A percentile compares a stretch with the other conserved stretches of the same genome.
Evolutionary conservation across 2,113 vertebrate species (phyloP).

Genomic region (Pithys albifrons): DNA sequence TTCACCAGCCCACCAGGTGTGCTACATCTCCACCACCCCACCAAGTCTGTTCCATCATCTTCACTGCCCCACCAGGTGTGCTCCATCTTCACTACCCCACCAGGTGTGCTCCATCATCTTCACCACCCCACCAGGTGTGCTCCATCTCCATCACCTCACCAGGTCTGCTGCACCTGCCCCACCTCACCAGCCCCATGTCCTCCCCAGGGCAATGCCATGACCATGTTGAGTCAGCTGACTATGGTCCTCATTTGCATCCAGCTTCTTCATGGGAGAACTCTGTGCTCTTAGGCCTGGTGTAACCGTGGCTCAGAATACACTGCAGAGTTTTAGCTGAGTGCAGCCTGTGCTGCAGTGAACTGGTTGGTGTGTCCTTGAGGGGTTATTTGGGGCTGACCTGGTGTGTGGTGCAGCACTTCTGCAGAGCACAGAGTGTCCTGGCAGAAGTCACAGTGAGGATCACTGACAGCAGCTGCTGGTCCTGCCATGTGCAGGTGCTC

Average conservation of each 20-base stretch:
- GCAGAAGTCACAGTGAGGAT: not conserved
- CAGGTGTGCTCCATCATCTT: too few species aligned
- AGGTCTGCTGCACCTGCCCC: too few species aligned
- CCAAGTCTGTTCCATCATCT: too few species aligned
- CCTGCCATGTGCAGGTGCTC: not conserved
- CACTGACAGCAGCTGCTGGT: not conserved
- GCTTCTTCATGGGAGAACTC: not conserved
- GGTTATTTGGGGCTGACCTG: not conserved
- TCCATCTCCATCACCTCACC: too few species aligned
- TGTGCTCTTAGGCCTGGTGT: not conserved
- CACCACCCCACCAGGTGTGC: too few species aligned
- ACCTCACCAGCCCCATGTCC: fast-evolving
- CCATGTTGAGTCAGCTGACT: fast-evolving
- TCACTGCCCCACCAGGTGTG: not conserved
- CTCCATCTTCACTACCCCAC: not conserved
- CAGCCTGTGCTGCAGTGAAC: not conserved
- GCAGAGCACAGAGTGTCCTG: not conserved
- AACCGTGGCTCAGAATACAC: not conserved
- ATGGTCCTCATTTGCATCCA: not conserved
- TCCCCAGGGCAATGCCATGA: fast-evolving
- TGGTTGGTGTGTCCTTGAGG: not conserved
- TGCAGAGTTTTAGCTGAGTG: not conserved
- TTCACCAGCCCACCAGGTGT: too few species aligned
- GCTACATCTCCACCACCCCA: too few species aligned
- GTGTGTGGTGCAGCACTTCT: not conserved